Base-by-base conservation (phyloP, 2,888 invertebrate species). In the Acanthosepion pharaonis region DNA sequence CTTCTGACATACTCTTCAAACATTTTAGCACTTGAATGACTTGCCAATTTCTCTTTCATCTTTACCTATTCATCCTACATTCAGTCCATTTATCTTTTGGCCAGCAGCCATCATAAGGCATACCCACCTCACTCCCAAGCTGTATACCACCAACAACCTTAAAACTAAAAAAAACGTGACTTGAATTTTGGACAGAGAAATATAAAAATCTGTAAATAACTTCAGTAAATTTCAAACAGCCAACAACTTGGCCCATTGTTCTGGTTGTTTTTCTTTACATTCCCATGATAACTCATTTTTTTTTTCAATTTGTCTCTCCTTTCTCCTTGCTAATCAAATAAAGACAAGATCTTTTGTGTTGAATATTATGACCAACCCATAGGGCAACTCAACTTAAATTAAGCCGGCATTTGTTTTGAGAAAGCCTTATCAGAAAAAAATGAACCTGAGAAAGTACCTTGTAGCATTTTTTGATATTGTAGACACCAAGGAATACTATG, bases 131-230 rank as follows among this genome's bases (percentile, higher is more conserved):
- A 28, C 28, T 28, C n/a, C 78, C 18, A 78, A n/a, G n/a, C 78
- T 11, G 33, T 11, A 33, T 78, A 33, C 78, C 78, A 33, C 78
- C n/a, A 78, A 9, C 78, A 78, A n/a, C 5, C 78, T 78, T n/a
- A 78, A 78, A 78, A 78, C 78, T 78, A n/a, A 78, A 78, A n/a
- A 78, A 78, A n/a, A 78, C 78, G 78, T 78, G 78, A n/a, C n/a
- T 78, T 11, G 78, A 78, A 78, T 78, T 78, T 59, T 78, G 18
- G n/a, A 78, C n/a, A 78, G 15, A 78, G 15, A 78, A 59, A 59
- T 25, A 59, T 59, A 59, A 23, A 78, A n/a, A 78, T 78, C 33
- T 78, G n/a, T n/a, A 78, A 78, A 78, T 78, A 78, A 78, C n/a
- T 78, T n/a, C 78, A 11, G 11, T 15, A n/a, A 11, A 78, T 6